Conservation (phyloP, 2,888 invertebrate genomes). For the Falcaria lacertinaria region DNA sequence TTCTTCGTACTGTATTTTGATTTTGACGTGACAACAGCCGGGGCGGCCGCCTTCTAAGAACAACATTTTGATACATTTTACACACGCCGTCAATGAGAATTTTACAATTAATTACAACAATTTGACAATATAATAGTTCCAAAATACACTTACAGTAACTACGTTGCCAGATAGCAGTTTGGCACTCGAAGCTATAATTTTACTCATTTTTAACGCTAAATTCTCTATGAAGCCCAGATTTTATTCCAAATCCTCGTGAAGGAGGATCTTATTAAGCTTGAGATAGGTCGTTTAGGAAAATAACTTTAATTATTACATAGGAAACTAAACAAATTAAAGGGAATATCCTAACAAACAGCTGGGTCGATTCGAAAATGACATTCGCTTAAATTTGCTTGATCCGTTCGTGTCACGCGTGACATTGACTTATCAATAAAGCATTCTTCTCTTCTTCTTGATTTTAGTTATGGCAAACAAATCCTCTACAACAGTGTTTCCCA, state of each 20-base stretch:
- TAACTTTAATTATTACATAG: neutral
- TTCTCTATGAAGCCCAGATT: conserved; percentile 60
- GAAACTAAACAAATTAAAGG: conserved; percentile 5
- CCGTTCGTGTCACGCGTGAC: neutral
- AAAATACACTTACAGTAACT: conserved; percentile 45
- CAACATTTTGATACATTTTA: conserved; percentile 2
- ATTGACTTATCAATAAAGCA: neutral
- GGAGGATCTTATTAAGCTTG: conserved; percentile 34
- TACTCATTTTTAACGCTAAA: conserved; percentile 59
- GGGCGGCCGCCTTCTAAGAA: conserved; percentile 62
- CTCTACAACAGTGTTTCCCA: no score
- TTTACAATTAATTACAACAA: conserved; percentile 2
- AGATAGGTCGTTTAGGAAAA: neutral
- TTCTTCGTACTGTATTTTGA: conserved; percentile 79
- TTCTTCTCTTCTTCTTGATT: no score
- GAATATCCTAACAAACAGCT: neutral
- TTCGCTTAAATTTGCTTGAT: neutral
- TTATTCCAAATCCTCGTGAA: conserved; percentile 38
- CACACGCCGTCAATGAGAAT: neutral
- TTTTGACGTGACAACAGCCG: conserved; percentile 53
- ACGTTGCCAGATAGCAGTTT: conserved; percentile 54
- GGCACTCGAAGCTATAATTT: conserved; percentile 56
- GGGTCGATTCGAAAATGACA: neutral
- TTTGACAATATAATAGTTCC: conserved; percentile 2
- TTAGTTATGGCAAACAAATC: no score